Evolutionary conservation across 1,140 invertebrate genomes (phyloP).

Genomic region (Oryctes rhinoceros): DNA sequence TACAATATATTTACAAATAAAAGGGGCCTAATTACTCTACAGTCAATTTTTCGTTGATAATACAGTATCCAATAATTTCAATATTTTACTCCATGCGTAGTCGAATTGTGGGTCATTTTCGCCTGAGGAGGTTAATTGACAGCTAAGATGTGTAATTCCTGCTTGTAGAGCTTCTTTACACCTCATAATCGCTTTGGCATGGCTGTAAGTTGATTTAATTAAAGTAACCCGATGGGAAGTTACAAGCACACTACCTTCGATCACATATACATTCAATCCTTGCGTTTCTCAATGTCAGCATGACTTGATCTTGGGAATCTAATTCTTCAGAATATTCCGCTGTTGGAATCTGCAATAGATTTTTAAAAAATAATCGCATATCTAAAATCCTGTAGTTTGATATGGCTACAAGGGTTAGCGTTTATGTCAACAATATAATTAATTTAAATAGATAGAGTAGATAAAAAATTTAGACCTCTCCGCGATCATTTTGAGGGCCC

Average conservation of each 20-base stretch:
- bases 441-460: too few relatives aligned
- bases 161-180: constrained; percentile 53
- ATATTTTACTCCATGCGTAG: constrained; percentile 50
- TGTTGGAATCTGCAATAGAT: constrained; percentile 46
- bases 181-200: constrained; percentile 51
- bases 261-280: constrained; percentile 54
- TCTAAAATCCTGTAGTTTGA: constrained; percentile 29
- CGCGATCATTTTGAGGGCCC: too few relatives aligned
- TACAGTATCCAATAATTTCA: constrained; percentile 45
- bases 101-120: constrained; percentile 49
- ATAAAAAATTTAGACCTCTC: too few relatives aligned
- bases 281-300: constrained; percentile 52
- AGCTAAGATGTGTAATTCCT: constrained; percentile 53
- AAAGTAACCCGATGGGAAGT: constrained; percentile 35
- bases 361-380: constrained; percentile 43
- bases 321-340: constrained; percentile 43
- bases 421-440: too few relatives aligned
- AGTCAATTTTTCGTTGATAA: constrained; percentile 38
- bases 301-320: constrained; percentile 48
- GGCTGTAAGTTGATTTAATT: constrained; percentile 50
- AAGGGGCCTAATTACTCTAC: not conserved
- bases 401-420: too few relatives aligned
- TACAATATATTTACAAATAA: not conserved
- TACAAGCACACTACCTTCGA: constrained; percentile 49
- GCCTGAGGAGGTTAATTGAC: constrained; percentile 54